Conservation (phyloP, 2,888 invertebrate genomes). For the Lithosia quadra region DNA sequence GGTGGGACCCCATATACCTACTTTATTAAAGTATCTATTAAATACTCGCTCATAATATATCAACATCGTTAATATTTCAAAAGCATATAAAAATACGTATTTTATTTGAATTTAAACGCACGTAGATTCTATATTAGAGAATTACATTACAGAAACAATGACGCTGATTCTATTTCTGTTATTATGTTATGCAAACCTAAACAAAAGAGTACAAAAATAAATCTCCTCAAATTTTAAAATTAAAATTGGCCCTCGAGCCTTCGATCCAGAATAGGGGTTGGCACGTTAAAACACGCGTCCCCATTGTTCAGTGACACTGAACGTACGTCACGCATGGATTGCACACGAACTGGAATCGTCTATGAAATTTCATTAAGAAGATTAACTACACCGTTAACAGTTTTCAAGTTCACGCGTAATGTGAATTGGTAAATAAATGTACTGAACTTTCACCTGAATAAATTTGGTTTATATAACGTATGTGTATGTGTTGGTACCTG, state of each 20-base stretch:
- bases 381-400: conserved; percentile 63
- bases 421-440: background rate
- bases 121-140: background rate
- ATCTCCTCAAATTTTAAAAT: conserved; percentile 21
- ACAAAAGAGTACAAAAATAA: conserved; percentile 16
- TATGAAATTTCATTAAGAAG: conserved; percentile 75
- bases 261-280: conserved; percentile 40
- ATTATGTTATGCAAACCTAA: conserved; percentile 7
- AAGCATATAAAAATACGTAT: background rate
- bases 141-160: background rate
- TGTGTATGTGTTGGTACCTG: too few species aligned
- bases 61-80: background rate
- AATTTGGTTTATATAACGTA: too few species aligned
- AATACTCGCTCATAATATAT: background rate
- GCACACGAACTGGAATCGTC: conserved; percentile 53
- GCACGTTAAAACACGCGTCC: conserved; percentile 50
- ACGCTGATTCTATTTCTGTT: conserved; percentile 12
- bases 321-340: conserved; percentile 53
- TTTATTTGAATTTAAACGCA: background rate
- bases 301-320: conserved; percentile 60
- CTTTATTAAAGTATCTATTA: too few species aligned
- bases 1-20: too few species aligned
- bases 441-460: too few species aligned
- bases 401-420: conserved; percentile 29
- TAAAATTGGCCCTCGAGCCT: conserved; percentile 12